Evolutionary conservation across 2,888 invertebrate species (phyloP).

Genomic region (Chalcis sispes): DNA sequence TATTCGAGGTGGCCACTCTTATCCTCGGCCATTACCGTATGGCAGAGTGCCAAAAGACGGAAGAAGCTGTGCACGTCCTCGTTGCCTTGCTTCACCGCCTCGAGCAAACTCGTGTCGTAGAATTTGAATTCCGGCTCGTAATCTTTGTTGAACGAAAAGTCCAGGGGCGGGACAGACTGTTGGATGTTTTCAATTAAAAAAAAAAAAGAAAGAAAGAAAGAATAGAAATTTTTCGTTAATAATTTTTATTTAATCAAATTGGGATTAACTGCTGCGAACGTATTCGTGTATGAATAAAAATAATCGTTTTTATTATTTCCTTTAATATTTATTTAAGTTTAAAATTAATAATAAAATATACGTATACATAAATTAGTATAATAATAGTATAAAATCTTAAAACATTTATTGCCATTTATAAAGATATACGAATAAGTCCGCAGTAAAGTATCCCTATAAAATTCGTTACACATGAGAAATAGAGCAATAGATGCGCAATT

Average conservation of each 20-base stretch:
- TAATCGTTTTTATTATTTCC: too few relatives aligned
- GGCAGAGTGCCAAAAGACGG: conserved; percentile 94
- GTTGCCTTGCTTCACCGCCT: conserved; percentile 87
- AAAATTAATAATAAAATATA: too few relatives aligned
- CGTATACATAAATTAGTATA: too few relatives aligned
- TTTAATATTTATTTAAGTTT: too few relatives aligned
- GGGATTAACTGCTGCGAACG: conserved; percentile 17
- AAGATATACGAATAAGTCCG: conserved; percentile 29
- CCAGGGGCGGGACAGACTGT: conserved; percentile 87
- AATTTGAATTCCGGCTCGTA: conserved; percentile 95
- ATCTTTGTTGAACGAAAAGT: conserved; percentile 96
- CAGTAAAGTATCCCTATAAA: neutral
- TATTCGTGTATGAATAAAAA: too few relatives aligned
- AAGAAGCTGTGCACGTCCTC: conserved; percentile 91
- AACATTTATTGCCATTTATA: neutral
- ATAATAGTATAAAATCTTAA: too few relatives aligned
- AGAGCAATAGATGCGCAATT: conserved; percentile 5
- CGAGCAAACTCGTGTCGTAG: conserved; percentile 91
- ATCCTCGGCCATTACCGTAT: conserved; percentile 98
- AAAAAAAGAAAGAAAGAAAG: conserved; percentile 40
- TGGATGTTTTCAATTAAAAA: conserved; percentile 12
- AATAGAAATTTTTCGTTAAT: conserved; percentile 39
- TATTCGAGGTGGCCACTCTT: conserved; percentile 89
- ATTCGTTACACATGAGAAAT: neutral
- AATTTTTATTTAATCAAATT: neutral